Conservation (phyloP, 2,113 vertebrate species). For the Channa maculata region DNA sequence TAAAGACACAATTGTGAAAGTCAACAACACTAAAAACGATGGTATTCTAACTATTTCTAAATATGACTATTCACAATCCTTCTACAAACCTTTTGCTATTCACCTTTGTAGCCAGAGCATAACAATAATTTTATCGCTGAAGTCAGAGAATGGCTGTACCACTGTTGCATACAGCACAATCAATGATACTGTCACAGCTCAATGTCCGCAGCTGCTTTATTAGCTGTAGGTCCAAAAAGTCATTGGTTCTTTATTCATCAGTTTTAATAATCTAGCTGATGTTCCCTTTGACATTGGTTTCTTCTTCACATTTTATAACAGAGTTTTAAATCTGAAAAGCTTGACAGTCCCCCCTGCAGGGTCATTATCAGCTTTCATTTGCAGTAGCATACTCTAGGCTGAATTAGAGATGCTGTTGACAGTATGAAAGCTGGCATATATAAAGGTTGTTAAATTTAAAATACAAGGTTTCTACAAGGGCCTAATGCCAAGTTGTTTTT, state of each 20-base stretch:
- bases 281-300: constrained; percentile 41
- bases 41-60: constrained; percentile 25
- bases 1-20: constrained; percentile 14
- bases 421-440: constrained; percentile 63
- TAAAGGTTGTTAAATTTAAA: constrained; percentile 56
- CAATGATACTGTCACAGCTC: not conserved
- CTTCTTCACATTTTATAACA: constrained; percentile 32
- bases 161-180: not conserved
- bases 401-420: constrained; percentile 52
- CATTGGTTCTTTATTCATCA: constrained; percentile 18
- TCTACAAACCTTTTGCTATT: constrained; percentile 11
- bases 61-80: constrained; percentile 8
- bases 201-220: not conserved
- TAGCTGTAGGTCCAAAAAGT: constrained; percentile 5
- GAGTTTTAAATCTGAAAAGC: constrained; percentile 30
- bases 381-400: constrained; percentile 44
- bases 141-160: constrained; percentile 2
- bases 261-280: constrained; percentile 22
- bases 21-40: constrained; percentile 7
- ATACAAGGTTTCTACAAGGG: constrained; percentile 42
- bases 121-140: constrained; percentile 5
- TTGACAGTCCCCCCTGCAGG: constrained; percentile 47
- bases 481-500: constrained; percentile 40
- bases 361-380: constrained; percentile 69
- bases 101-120: constrained; percentile 13